Conservation (phyloP, 2,113 vertebrate species). For the Neolamprologus devosi region DNA sequence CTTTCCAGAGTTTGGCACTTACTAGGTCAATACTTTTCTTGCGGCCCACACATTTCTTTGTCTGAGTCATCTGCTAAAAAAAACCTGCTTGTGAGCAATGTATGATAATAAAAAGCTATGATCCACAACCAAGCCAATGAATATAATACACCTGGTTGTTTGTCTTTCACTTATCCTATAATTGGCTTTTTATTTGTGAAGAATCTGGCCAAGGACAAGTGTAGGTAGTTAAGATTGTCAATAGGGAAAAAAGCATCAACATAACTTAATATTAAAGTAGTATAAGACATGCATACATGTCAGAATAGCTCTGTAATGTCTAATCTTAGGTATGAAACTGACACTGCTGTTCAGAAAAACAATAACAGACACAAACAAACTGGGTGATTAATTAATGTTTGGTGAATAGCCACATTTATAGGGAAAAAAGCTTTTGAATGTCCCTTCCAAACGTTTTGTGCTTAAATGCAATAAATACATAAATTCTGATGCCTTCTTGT, state of each 20-base stretch:
- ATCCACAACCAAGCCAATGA: not conserved
- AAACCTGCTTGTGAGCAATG: not conserved
- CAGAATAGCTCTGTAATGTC: not conserved
- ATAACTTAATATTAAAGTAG: not conserved
- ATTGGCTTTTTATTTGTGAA: constrained; percentile 28
- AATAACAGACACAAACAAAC: not conserved
- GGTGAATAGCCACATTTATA: not conserved
- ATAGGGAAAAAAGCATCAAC: not conserved
- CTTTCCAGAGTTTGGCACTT: not conserved
- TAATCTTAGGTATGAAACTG: not conserved
- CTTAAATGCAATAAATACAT: not conserved
- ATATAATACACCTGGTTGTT: not conserved
- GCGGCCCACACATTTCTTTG: not conserved
- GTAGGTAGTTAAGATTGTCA: not conserved
- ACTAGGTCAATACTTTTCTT: constrained; percentile 11
- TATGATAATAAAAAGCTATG: not conserved
- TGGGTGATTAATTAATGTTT: not conserved
- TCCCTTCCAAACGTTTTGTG: not conserved
- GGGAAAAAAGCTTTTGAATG: not conserved
- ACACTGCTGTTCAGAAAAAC: not conserved
- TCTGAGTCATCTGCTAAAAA: not conserved
- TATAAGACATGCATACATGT: not conserved
- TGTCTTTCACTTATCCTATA: not conserved
- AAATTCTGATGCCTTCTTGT: not conserved
- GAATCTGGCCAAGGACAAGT: constrained; percentile 15